Evolutionary conservation across 2,113 vertebrate genomes (phyloP).

Genomic region (Nothocercus nigrocapillus): DNA sequence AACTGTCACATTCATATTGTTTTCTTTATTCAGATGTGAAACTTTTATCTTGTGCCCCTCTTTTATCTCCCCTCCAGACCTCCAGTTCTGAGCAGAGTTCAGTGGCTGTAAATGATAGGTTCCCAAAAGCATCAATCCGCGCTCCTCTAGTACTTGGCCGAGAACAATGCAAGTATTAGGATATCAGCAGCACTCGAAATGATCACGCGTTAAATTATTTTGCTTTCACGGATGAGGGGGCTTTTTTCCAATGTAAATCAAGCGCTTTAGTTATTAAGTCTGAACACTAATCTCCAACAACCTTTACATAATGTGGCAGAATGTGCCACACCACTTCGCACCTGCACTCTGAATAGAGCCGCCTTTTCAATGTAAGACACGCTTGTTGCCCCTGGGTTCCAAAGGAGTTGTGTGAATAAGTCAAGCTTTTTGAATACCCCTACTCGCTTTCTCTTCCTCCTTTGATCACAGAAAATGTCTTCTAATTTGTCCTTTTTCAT

Average conservation of each 20-base stretch:
- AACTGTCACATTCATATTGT: slow-evolving; percentile 20
- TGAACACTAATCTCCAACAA: slow-evolving; percentile 95
- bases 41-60: slow-evolving; percentile 24
- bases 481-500: slow-evolving; percentile 91
- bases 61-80: slow-evolving; percentile 57
- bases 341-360: slow-evolving; percentile 98
- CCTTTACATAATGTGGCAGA: slow-evolving; percentile 94
- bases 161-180: slow-evolving; percentile 86
- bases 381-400: slow-evolving; percentile 95
- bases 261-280: slow-evolving; percentile 90
- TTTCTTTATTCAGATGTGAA: slow-evolving; percentile 33
- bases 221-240: slow-evolving; percentile 90
- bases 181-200: slow-evolving; percentile 81
- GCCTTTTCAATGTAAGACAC: slow-evolving; percentile 93
- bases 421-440: slow-evolving; percentile 88
- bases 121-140: slow-evolving; percentile 72
- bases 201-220: slow-evolving; percentile 87
- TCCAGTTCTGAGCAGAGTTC: slow-evolving; percentile 62
- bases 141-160: slow-evolving; percentile 64
- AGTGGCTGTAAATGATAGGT: slow-evolving; percentile 76
- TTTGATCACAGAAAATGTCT: slow-evolving; percentile 92
- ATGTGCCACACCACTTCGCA: slow-evolving; percentile 93
- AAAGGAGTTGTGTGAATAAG: slow-evolving; percentile 93
- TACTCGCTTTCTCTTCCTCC: slow-evolving; percentile 85
- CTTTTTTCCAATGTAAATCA: slow-evolving; percentile 89